Base-by-base conservation (phyloP, 1,140 invertebrate species). In the Nomia melanderi region DNA sequence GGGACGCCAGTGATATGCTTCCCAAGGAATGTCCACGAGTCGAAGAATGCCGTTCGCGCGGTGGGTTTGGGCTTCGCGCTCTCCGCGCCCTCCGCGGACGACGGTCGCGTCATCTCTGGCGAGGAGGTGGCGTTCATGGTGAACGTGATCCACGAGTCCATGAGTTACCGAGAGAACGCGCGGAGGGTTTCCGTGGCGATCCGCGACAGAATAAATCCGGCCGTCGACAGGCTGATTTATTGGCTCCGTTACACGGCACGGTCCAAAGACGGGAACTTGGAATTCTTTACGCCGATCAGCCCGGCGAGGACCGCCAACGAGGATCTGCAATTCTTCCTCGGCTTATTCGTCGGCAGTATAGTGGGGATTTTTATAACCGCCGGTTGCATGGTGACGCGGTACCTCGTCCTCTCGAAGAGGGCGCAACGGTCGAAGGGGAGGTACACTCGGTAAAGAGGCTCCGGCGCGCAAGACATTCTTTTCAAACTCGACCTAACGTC, bases 1-100 rank as follows among this genome's bases (percentile, higher is more conserved):
- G 88, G 91, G 12, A 88, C 87, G 11, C 91, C 91, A n/a, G 54
- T 92, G 60, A 86, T 92, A 53, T 92, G 91, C 67, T 89, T 92
- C 36, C 90, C 91, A 0, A 84, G 90, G 23, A 85, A 87, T 57
- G 23, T 78, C 2, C 78, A 89, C 14, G 91, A 92, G 74, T 73
- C 77, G 0, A 81, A 78, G 63, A 92, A 92, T 59, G 75, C 86
- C 6, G 66, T 78, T 5, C 85, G 90, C 27, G 89, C 86, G 4
- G 57, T 87, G 0, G 84, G 90, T 29, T 76, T 91, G 23, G 90
- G 90, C n/a, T 90, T 92, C 29, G 87, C 82, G 2, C 81, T 83
- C 31, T 77, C 87, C 29, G 87, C 82, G 2, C 81, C 83, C 31
- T 77, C 87, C 7, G 66, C 76, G 0, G 73, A 85, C 9, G 73